Evolutionary conservation across 2,888 invertebrate species (phyloP), one percentile per base, ranked within the genome.

Genomic region (Furcula furcula): DNA sequence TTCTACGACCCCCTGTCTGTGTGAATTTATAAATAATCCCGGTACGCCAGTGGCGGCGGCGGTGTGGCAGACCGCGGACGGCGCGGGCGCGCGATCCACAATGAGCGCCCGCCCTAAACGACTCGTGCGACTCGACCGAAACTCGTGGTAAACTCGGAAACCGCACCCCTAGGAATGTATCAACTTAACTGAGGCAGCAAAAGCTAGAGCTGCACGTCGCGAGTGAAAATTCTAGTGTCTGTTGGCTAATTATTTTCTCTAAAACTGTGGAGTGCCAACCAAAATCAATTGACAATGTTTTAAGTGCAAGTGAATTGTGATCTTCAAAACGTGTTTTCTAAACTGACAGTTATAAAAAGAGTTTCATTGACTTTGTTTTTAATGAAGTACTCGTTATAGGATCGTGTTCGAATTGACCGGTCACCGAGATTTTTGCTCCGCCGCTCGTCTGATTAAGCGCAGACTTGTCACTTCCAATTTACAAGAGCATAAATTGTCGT

Each of bases 1-100:
- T 86, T 79, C 85, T 87, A 83, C 85, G 86, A 87, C 87, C 88
- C 85, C 83, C 78, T 86, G 84, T 86, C 82, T 84, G 79, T 65
- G 65, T 77, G 76, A 81, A 87, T 86, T 87, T 88, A 88, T 87
- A 87, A 87, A 88, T 88, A 88, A 84, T 85, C 79, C 82, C 80
- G 78, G 67, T 71, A 61, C 66, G 85, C 77, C 87, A 88, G 87
- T 88, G 90, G 89, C 88, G 85, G 82, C 83, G 76, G 81, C 82
- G 82, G 72, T 75, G 83, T 70, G 84, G 78, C 70, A 70, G 73
- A 76, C 85, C 86, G 86, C 88, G 86, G 85, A 85, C 86, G 81
- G 79, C 86, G 88, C 90, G 90, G 90, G 87, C 90, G 90, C 90
- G 83, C 83, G 70, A 65, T 56, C 70, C 68, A 63, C 51, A 64